Conservation (phyloP, 2,113 vertebrate genomes). For the Lontra canadensis region DNA sequence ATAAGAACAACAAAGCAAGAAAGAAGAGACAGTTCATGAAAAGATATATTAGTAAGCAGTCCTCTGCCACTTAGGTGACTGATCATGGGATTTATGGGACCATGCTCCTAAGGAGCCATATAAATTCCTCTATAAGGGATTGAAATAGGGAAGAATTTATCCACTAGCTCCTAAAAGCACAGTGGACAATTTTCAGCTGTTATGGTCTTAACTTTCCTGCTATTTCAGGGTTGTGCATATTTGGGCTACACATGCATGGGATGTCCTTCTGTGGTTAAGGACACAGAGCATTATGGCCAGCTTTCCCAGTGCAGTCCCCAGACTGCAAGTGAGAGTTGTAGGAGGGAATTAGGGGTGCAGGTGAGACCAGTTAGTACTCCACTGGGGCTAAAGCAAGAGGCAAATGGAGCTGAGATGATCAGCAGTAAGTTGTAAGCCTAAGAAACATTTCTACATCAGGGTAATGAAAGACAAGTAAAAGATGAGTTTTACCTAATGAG, state of each 20-base stretch:
- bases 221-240: background rate
- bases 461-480: background rate
- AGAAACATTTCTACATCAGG: background rate
- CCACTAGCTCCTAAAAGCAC: background rate
- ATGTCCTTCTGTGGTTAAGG: fast-evolving
- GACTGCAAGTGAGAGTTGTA: fast-evolving
- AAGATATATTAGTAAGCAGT: background rate
- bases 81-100: background rate
- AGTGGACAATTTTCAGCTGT: background rate
- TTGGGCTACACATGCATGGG: fast-evolving
- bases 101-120: background rate
- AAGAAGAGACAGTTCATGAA: background rate
- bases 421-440: background rate
- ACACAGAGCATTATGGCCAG: fast-evolving
- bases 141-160: background rate
- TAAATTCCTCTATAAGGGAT: background rate
- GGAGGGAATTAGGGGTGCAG: background rate
- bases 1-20: background rate
- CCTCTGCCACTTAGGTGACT: background rate
- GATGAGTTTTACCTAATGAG: background rate
- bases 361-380: background rate
- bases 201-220: background rate
- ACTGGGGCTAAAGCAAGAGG: background rate
- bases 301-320: background rate
- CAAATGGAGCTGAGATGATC: background rate